Evolutionary conservation across 2,797 vertebrate species (phyloP).

Genomic region (Pipistrellus kuhlii): DNA sequence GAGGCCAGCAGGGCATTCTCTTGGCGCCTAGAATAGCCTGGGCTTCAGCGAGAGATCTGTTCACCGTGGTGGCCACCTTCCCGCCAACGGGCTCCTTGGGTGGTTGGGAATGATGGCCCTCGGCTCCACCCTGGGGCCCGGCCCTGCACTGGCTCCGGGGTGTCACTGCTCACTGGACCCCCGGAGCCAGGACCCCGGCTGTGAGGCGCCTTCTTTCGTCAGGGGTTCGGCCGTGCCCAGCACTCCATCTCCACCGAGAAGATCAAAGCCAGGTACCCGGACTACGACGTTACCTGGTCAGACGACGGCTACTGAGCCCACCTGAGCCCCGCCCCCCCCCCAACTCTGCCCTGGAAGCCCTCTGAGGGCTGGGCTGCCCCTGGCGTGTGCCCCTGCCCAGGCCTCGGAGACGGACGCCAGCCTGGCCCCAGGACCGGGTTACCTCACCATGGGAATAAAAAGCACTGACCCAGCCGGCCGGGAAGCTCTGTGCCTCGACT

Average conservation of each 20-base stretch:
- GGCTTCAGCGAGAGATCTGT: neutral
- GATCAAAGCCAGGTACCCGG: slow-evolving; percentile 92
- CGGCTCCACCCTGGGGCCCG: rapidly evolving
- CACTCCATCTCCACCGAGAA: slow-evolving; percentile 93
- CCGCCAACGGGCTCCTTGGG: neutral
- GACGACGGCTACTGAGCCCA: slow-evolving; percentile 95
- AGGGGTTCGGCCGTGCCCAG: slow-evolving; percentile 96
- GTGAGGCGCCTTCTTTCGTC: neutral
- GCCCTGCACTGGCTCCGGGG: neutral
- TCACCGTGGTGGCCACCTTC: neutral
- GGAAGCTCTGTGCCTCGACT: neutral
- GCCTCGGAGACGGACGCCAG: neutral
- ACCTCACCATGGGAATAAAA: slow-evolving; percentile 59
- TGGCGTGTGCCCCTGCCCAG: neutral
- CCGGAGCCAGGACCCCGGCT: neutral
- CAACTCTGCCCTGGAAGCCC: neutral
- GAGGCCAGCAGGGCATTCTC: neutral
- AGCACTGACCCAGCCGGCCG: neutral
- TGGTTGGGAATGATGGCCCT: neutral
- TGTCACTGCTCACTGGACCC: neutral
- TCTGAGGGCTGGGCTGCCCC: neutral
- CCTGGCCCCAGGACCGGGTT: neutral
- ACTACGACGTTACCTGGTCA: slow-evolving; percentile 95
- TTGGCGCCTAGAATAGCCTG: neutral
- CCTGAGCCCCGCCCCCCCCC: neutral